These are phyloP conservation scores for Dendrophyllia cribrosa DNA, from an alignment of 64 coral and sea anemone species.

Conservation along the genomic window DNA sequence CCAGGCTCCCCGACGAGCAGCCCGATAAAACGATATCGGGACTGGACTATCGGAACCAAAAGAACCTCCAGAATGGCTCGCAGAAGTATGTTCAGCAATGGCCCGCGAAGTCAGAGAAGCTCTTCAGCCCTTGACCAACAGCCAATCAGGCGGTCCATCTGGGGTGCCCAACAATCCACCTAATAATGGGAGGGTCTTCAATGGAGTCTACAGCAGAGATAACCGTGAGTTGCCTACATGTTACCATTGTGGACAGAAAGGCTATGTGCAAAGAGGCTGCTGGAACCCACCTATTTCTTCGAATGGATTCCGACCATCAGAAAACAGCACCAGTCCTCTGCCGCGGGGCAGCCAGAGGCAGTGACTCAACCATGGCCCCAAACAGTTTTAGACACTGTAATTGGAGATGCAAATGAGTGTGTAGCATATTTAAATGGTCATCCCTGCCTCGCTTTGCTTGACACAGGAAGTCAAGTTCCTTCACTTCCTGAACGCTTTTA, in stretches of 20 bases:
- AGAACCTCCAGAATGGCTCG: conserved; percentile 36
- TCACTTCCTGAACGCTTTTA: conserved; percentile 44
- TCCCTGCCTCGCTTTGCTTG: conserved; percentile 51
- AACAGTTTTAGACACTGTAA: conserved; percentile 29
- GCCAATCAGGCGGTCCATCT: neutral
- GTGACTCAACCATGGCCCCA: conserved; percentile 16
- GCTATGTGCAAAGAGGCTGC: conserved; percentile 58
- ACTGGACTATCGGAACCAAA: neutral
- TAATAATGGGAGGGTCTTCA: conserved; percentile 1
- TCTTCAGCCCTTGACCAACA: neutral
- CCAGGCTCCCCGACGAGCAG: too few species aligned
- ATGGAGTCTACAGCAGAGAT: conserved; percentile 1
- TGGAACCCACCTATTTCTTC: conserved; percentile 7
- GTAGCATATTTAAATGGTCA: conserved; percentile 47
- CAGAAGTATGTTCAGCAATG: conserved; percentile 12
- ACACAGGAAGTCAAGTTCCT: conserved; percentile 71
- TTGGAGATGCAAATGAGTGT: conserved; percentile 73
- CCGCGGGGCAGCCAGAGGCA: conserved; percentile 54
- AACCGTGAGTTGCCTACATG: conserved; percentile 12
- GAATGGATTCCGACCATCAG: neutral
- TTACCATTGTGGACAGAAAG: conserved; percentile 59
- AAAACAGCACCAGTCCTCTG: conserved; percentile 59
- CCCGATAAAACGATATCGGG: neutral
- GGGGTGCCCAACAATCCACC: neutral
- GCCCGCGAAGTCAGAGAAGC: conserved; percentile 39